A percentile compares a stretch with the other conserved stretches of the same genome.
Evolutionary conservation across 1,140 invertebrate species (phyloP).

Genomic region (Leptinotarsa undecemlineata): DNA sequence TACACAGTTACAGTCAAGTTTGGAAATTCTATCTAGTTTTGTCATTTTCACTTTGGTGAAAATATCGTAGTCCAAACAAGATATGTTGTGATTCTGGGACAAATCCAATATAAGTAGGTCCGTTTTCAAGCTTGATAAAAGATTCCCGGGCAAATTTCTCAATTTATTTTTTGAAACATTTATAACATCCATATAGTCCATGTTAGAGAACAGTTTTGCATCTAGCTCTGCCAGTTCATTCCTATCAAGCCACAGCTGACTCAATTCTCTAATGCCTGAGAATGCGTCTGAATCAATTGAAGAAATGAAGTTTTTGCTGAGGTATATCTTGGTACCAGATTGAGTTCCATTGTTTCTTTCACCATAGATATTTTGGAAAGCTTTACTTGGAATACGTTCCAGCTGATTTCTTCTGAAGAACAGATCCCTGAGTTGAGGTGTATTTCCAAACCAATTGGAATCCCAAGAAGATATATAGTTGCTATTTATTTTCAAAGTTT

Average conservation of each 20-base stretch:
- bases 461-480: conserved; percentile 46
- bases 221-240: conserved; percentile 43
- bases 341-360: conserved; percentile 31
- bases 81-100: conserved; percentile 34
- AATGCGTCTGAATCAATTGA: conserved; percentile 42
- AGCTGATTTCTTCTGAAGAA: conserved; percentile 46
- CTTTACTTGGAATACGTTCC: conserved; percentile 36
- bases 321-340: conserved; percentile 42
- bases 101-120: conserved; percentile 35
- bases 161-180: conserved; percentile 44
- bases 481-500: conserved; percentile 44
- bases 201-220: conserved; percentile 30
- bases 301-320: conserved; percentile 49
- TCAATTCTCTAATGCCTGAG: conserved; percentile 36
- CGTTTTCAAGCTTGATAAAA: conserved; percentile 29
- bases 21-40: conserved; percentile 31
- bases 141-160: conserved; percentile 23
- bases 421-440: conserved; percentile 40
- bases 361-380: conserved; percentile 45
- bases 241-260: conserved; percentile 44
- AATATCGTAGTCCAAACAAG: conserved; percentile 37
- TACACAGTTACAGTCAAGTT: conserved; percentile 37
- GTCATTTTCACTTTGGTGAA: conserved; percentile 30
- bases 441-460: conserved; percentile 47
- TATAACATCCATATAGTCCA: conserved; percentile 39